Conservation (phyloP, 2,888 invertebrate genomes). For the Pollenia angustigena region DNA sequence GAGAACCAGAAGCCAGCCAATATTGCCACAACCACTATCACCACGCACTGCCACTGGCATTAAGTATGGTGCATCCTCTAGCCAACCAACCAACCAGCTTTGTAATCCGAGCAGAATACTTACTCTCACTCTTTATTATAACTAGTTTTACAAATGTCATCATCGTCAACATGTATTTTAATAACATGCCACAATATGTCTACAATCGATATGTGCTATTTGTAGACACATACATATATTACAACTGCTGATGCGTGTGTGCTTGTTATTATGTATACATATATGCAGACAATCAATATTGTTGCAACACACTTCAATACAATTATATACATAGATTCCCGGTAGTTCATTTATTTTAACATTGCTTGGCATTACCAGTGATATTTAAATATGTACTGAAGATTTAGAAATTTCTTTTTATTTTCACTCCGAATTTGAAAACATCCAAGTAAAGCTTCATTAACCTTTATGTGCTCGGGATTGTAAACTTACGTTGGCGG, state of each 20-base stretch:
- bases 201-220: constrained; percentile 41
- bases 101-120: constrained; percentile 23
- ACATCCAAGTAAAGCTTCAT: no score
- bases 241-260: neutral
- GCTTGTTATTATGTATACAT: neutral
- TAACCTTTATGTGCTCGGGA: no score
- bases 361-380: no score
- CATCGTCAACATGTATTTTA: constrained; percentile 48
- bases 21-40: constrained; percentile 38
- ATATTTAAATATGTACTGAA: no score
- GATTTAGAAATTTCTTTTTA: no score
- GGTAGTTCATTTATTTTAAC: no score
- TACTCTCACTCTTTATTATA: constrained; percentile 40
- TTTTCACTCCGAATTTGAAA: no score
- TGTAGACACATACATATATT: neutral
- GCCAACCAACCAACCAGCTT: constrained; percentile 15
- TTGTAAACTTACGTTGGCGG: no score
- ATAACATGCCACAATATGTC: constrained; percentile 64
- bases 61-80: constrained; percentile 7
- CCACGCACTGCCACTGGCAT: neutral
- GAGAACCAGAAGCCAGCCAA: neutral
- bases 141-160: constrained; percentile 61
- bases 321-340: neutral
- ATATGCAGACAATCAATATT: constrained; percentile 50
- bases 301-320: constrained; percentile 41